Percentiles rank a stretch among this genome's conserved stretches.
Evolutionary conservation across 2,888 invertebrate species (phyloP).

Genomic region (Diachrysia chrysitis): DNA sequence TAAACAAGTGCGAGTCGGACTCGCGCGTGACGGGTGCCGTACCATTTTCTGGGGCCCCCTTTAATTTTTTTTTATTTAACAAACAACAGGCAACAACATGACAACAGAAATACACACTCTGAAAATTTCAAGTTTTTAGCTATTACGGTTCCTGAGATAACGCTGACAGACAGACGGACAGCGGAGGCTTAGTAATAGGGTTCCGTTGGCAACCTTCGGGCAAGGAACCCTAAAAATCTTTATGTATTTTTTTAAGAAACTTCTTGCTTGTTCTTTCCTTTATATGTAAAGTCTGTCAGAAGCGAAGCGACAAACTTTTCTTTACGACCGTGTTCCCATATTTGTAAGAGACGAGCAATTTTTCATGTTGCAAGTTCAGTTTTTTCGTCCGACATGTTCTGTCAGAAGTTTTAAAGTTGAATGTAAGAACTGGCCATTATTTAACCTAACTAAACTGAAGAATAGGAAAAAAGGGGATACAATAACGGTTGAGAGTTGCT

Average conservation of each 20-base stretch:
- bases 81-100: too few species aligned
- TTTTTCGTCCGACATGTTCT: slow-evolving; percentile 16
- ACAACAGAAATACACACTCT: too few species aligned
- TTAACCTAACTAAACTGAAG: neutral
- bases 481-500: neutral
- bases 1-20: too few species aligned
- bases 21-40: too few species aligned
- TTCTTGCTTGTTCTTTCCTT: neutral
- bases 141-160: too few species aligned
- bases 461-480: neutral
- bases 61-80: too few species aligned
- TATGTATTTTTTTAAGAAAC: neutral
- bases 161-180: too few species aligned
- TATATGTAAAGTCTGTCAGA: slow-evolving; percentile 35
- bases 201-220: too few species aligned
- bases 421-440: neutral
- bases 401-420: slow-evolving; percentile 21
- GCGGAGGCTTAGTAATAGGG: too few species aligned
- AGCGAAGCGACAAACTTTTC: slow-evolving; percentile 32
- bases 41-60: too few species aligned
- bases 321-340: slow-evolving; percentile 24
- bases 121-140: too few species aligned
- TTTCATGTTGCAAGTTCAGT: slow-evolving; percentile 31
- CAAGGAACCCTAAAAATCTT: too few species aligned
- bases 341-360: slow-evolving; percentile 39